These are phyloP conservation scores for Tachina lurida DNA, from an alignment of 2,888 invertebrate genomes.

Conservation along the genomic window DNA sequence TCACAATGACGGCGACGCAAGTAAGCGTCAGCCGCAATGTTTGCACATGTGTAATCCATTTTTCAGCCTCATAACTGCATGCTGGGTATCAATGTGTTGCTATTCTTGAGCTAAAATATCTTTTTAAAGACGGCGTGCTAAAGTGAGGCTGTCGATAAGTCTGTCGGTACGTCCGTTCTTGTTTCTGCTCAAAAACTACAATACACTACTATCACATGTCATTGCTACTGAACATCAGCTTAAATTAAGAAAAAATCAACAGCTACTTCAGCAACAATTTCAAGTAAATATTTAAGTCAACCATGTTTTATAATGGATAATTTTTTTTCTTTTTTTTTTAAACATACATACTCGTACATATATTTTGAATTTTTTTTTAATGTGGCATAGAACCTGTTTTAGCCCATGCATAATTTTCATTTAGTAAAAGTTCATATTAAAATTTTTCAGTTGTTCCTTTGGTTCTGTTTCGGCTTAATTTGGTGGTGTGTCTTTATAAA, in stretches of 20 bases:
- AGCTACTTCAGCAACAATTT: slow-evolving; percentile 44
- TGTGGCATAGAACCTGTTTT: slow-evolving; percentile 68
- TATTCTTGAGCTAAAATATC: slow-evolving; percentile 17
- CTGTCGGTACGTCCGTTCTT: slow-evolving; percentile 13
- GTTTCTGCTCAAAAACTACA: slow-evolving; percentile 30
- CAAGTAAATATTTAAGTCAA: slow-evolving; percentile 40
- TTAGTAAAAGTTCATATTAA: slow-evolving; percentile 48
- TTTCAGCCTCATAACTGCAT: background rate
- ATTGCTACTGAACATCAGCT: slow-evolving; percentile 71
- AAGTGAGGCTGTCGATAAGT: background rate
- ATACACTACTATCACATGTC: slow-evolving; percentile 70
- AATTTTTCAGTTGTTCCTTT: slow-evolving; percentile 37
- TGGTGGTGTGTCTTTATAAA: slow-evolving; percentile 50
- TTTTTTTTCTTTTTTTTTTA: background rate
- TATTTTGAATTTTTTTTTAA: background rate
- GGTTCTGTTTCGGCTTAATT: slow-evolving; percentile 54
- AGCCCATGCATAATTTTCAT: slow-evolving; percentile 52
- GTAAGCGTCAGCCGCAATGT: background rate
- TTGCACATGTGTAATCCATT: background rate
- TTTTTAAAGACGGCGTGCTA: background rate
- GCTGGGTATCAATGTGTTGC: slow-evolving; percentile 3
- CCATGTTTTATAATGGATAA: slow-evolving; percentile 57
- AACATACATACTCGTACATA: no score
- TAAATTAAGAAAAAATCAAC: slow-evolving; percentile 65
- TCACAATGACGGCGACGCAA: background rate